These are phyloP conservation scores for Cantharis rustica DNA, from an alignment of 2,888 invertebrate genomes.

Conservation along the genomic window DNA sequence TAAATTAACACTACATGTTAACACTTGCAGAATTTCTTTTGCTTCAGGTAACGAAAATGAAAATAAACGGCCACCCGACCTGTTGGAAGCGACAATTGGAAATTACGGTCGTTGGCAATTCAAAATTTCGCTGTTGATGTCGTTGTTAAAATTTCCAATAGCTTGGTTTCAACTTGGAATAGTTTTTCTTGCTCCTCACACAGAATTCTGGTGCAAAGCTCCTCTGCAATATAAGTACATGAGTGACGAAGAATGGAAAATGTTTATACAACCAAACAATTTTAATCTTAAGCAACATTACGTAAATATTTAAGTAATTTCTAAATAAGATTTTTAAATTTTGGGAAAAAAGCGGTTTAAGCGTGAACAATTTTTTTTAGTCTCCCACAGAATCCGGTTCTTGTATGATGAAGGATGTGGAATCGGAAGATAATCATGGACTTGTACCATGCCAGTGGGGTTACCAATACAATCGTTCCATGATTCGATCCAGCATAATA, in stretches of 20 bases:
- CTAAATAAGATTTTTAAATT: background rate
- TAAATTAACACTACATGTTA: background rate
- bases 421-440: background rate
- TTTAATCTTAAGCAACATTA: background rate
- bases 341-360: background rate
- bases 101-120: constrained; percentile 67
- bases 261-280: constrained; percentile 41
- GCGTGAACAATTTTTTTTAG: constrained; percentile 1
- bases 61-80: background rate
- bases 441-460: constrained; percentile 45
- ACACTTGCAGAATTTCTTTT: background rate
- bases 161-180: constrained; percentile 69
- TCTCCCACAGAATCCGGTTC: constrained; percentile 8
- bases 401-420: constrained; percentile 9
- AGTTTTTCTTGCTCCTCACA: constrained; percentile 65
- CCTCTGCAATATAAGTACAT: constrained; percentile 41
- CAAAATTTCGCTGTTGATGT: constrained; percentile 60
- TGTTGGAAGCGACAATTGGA: constrained; percentile 55
- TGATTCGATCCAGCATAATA: constrained; percentile 66
- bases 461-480: constrained; percentile 61
- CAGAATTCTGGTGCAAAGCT: constrained; percentile 63
- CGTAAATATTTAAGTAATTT: constrained; percentile 10
- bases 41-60: constrained; percentile 8
- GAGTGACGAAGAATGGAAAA: constrained; percentile 57
- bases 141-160: constrained; percentile 63